Evolutionary conservation across 2,888 invertebrate species (phyloP), one percentile per base, ranked within the genome.

Genomic region (Mantis religiosa): DNA sequence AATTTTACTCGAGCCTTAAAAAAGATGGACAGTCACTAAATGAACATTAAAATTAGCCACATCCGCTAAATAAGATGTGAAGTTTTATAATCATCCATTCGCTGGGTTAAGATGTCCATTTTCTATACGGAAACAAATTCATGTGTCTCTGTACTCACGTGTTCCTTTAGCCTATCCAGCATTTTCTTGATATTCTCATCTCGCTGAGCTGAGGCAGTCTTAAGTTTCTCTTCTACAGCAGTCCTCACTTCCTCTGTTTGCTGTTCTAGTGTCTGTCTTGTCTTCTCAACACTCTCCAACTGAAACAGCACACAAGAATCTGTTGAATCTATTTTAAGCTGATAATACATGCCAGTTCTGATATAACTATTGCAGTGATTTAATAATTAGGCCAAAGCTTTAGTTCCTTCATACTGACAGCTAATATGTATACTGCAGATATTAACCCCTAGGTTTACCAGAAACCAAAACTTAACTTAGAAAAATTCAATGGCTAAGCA

Each of bases 141-240:
- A 85, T 34, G 25, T 25, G 6, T 71, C 20, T 71, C 81, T 25
- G 28, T 91, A 94, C 97, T 96, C 93, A 98, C 98, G 93, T 98
- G 98, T 93, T 98, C 98, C 93, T 97, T 97, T 90, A 98, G 96
- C 91, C 98, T 96, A 91, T 98, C 97, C 91, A 98, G 94, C 96
- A 98, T 97, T 93, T 97, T 97, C 94, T 97, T 97, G 91, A 98
- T 96, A 93, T 98, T 97, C 93, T 97, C 97, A 93, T 98, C 98
- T 91, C 98, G 96, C 93, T 98, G 97, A 92, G 96, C 96, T 89
- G 97, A 96, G 91, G 98, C 98, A 91, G 96, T 96, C 94, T 96
- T 97, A 94, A 98, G 94, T 94, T 97, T 98, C 92, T 97, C 97
- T 92, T 97, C 97, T 91, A 98, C 97, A 91, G 97, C 97, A 92